Conservation (phyloP, 2,113 vertebrate species). For the Peucedramus taeniatus region DNA sequence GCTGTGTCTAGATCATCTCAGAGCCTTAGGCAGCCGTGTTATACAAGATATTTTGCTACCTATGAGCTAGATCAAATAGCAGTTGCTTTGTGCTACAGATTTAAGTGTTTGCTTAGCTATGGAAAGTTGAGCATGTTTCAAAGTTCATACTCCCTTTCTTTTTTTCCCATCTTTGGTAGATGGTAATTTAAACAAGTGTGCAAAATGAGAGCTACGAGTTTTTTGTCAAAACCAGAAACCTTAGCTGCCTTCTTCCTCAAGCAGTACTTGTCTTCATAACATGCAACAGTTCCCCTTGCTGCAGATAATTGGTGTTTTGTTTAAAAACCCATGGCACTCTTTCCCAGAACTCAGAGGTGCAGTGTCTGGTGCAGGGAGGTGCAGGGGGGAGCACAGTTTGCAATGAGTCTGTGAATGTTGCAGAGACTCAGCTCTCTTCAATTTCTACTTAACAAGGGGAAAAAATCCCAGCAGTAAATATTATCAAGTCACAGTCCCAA, state of each 20-base stretch:
- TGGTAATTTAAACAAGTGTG: not conserved
- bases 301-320: not conserved
- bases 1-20: not conserved
- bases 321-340: not conserved
- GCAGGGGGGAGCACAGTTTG: not conserved
- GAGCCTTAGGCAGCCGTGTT: not conserved
- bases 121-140: not conserved
- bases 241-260: not conserved
- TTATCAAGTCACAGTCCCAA: not conserved
- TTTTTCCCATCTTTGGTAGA: not conserved
- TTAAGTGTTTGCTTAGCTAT: not conserved
- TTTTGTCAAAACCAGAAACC: not conserved
- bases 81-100: not conserved
- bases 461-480: not conserved
- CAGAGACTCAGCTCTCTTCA: not conserved
- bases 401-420: not conserved
- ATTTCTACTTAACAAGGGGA: not conserved
- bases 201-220: not conserved
- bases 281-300: accelerated
- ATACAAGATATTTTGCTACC: not conserved
- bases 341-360: not conserved
- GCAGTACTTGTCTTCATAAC: not conserved
- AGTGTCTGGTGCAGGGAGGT: not conserved
- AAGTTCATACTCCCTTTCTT: not conserved
- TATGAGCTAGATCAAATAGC: not conserved